These are phyloP conservation scores for Drosophila macrospina DNA, from an alignment of 2,888 invertebrate genomes.

Conservation along the genomic window DNA sequence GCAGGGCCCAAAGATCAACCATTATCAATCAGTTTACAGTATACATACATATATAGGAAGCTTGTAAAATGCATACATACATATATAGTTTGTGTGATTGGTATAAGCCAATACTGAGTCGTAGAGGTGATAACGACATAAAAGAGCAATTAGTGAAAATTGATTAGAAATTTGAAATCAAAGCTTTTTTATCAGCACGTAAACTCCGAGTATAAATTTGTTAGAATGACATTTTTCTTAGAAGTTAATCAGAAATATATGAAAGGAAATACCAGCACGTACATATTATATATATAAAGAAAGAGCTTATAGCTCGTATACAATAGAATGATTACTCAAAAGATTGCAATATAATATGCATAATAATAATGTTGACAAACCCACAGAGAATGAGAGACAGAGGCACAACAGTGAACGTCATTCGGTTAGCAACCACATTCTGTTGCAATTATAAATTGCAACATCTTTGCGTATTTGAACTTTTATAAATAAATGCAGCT, in stretches of 20 bases:
- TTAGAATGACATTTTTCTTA: not conserved
- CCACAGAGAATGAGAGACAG: not conserved
- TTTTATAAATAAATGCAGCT: slow-evolving; percentile 61
- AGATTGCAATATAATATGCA: slow-evolving; percentile 23
- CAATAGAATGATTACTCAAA: slow-evolving; percentile 11
- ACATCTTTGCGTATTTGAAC: slow-evolving; percentile 50
- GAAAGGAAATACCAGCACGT: slow-evolving; percentile 66
- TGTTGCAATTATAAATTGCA: slow-evolving; percentile 6
- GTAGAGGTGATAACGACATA: too few species aligned
- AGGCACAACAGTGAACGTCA: slow-evolving; percentile 34
- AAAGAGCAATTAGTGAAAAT: not conserved
- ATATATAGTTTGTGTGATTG: too few species aligned
- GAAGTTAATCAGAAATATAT: not conserved
- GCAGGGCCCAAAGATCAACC: slow-evolving; percentile 5
- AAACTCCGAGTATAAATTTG: not conserved
- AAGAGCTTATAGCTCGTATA: slow-evolving; percentile 2
- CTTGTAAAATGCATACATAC: not conserved
- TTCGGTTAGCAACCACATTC: slow-evolving; percentile 27
- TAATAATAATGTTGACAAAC: slow-evolving; percentile 5
- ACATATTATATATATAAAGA: slow-evolving; percentile 3
- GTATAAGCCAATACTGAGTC: too few species aligned
- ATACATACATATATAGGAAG: too few species aligned
- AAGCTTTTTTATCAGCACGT: not conserved
- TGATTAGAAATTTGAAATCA: slow-evolving; percentile 3
- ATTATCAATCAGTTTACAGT: not conserved